Evolutionary conservation across 2,888 invertebrate genomes (phyloP).

Genomic region (Agelastica alni): DNA sequence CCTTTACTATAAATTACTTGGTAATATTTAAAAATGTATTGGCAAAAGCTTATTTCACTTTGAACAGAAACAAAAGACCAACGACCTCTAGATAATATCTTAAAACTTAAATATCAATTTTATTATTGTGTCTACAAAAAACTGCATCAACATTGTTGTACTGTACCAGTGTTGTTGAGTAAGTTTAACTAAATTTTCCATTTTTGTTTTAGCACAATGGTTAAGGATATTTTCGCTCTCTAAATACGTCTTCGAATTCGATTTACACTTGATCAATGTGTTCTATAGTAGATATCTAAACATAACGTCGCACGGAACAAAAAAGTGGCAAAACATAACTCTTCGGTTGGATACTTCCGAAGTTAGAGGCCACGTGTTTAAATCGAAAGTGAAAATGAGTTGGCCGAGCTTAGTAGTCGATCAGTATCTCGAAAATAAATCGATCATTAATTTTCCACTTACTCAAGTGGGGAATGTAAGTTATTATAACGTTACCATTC

Average conservation of each 20-base stretch:
- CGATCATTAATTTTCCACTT: conserved; percentile 66
- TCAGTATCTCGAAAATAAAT: conserved; percentile 54
- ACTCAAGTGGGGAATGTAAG: conserved; percentile 75
- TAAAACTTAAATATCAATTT: too few relatives aligned
- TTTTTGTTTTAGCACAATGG: conserved; percentile 66
- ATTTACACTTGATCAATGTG: conserved; percentile 67
- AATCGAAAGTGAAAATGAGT: conserved; percentile 67
- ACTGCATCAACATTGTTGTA: too few relatives aligned
- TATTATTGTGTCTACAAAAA: too few relatives aligned
- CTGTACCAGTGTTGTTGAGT: too few relatives aligned
- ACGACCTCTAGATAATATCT: too few relatives aligned
- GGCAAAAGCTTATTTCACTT: too few relatives aligned
- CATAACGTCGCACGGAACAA: conserved; percentile 56
- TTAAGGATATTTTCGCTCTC: conserved; percentile 67
- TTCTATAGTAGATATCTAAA: conserved; percentile 66
- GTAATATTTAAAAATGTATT: too few relatives aligned
- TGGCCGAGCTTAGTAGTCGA: conserved; percentile 66
- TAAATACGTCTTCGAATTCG: conserved; percentile 69
- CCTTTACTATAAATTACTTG: too few relatives aligned
- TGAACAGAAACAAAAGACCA: too few relatives aligned
- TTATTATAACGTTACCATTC: conserved; percentile 67
- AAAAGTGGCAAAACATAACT: conserved; percentile 69
- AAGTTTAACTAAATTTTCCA: too few relatives aligned
- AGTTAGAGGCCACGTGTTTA: conserved; percentile 66
- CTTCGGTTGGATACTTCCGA: conserved; percentile 78